phyloP scores from a whole-genome alignment of 2,888 invertebrate species.

The Pheosia gnoma region DNA sequence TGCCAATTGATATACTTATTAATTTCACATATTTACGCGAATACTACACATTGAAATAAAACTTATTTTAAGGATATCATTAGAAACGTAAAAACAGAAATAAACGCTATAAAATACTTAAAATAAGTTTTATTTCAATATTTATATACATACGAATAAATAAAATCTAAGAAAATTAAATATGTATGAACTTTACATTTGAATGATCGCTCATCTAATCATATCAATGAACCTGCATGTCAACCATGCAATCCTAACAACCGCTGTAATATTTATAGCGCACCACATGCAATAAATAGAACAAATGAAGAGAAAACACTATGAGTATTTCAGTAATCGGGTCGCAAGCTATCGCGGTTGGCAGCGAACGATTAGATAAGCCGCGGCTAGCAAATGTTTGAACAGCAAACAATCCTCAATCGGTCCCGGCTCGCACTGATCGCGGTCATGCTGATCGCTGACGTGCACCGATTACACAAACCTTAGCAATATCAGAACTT shows the following conservation, averaged over 20 bases:
- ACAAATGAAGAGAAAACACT: slow-evolving; percentile 71
- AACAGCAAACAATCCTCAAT: slow-evolving; percentile 73
- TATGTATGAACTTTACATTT: too few relatives aligned
- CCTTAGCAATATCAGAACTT: neutral
- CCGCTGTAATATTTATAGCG: slow-evolving; percentile 6
- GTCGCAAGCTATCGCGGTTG: slow-evolving; percentile 76
- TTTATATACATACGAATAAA: too few relatives aligned
- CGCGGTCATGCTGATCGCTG: slow-evolving; percentile 41
- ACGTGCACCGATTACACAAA: slow-evolving; percentile 21
- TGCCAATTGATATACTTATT: too few relatives aligned
- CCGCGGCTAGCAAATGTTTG: slow-evolving; percentile 71
- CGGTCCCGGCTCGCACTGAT: slow-evolving; percentile 21
- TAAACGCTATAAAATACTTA: too few relatives aligned
- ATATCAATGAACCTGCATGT: too few relatives aligned
- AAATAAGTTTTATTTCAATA: too few relatives aligned
- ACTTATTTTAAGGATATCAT: too few relatives aligned
- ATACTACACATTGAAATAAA: too few relatives aligned
- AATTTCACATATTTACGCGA: too few relatives aligned
- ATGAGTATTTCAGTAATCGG: slow-evolving; percentile 76
- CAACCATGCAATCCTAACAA: neutral
- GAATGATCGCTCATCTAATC: too few relatives aligned
- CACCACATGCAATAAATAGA: slow-evolving; percentile 52
- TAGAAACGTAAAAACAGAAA: too few relatives aligned
- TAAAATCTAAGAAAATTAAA: too few relatives aligned
- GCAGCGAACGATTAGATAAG: slow-evolving; percentile 78